Conservation (phyloP, 2,888 invertebrate genomes). For the Oxyteleia sp. region DNA sequence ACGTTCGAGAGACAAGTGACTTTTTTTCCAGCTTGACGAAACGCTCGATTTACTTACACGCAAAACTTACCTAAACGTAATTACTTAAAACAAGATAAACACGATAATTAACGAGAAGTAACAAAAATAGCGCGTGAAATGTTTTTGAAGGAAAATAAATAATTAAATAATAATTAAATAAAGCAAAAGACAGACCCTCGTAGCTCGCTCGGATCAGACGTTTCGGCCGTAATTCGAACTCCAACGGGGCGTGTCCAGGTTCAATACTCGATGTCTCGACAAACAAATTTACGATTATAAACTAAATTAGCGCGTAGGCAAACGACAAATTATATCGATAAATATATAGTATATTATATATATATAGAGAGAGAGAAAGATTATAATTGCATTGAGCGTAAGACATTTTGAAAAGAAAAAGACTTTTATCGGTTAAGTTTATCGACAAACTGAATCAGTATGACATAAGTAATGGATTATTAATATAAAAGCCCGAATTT, state of each 20-base stretch:
- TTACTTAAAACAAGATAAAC: slow-evolving; percentile 75
- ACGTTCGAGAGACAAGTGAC: slow-evolving; percentile 73
- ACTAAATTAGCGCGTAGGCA: slow-evolving; percentile 31
- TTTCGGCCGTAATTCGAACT: slow-evolving; percentile 29
- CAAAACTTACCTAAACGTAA: slow-evolving; percentile 80
- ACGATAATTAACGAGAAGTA: slow-evolving; percentile 13
- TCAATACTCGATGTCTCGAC: slow-evolving; percentile 41
- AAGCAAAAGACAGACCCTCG: slow-evolving; percentile 43
- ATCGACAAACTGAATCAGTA: slow-evolving; percentile 30
- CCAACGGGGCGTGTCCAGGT: slow-evolving; percentile 59
- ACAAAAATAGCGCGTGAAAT: slow-evolving; percentile 17
- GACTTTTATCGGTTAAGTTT: slow-evolving; percentile 49
- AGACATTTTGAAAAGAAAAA: slow-evolving; percentile 22
- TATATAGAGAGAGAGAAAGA: slow-evolving; percentile 9
- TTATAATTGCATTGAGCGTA: slow-evolving; percentile 4
- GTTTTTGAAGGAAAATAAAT: neutral
- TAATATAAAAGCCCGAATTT: slow-evolving; percentile 29
- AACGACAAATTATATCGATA: slow-evolving; percentile 34
- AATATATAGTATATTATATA: slow-evolving; percentile 37
- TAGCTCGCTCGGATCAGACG: slow-evolving; percentile 72
- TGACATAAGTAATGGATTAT: slow-evolving; percentile 21
- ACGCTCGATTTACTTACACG: slow-evolving; percentile 76
- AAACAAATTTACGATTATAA: slow-evolving; percentile 19
- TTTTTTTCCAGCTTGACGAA: slow-evolving; percentile 73
- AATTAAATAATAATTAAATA: neutral